phyloP scores from a whole-genome alignment of 2,797 vertebrate genomes.

The Hozukius guyotensis region DNA sequence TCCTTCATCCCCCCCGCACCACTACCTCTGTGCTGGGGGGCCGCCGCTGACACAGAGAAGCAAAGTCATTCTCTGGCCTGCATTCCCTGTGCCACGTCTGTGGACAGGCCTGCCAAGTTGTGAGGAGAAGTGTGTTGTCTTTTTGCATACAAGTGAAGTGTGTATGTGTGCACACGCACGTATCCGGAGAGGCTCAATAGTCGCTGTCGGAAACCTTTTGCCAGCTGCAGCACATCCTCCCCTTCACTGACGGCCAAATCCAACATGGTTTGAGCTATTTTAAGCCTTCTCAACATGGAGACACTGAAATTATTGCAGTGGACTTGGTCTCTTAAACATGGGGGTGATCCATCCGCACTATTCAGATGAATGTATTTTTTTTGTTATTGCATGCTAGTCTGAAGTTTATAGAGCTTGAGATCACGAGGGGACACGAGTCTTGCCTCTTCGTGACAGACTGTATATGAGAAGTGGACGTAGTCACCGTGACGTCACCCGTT shows the following conservation, averaged over 20 bases:
- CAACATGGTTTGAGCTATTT: constrained; percentile 57
- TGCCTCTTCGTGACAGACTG: not conserved
- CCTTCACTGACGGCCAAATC: constrained; percentile 38
- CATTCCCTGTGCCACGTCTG: constrained; percentile 39
- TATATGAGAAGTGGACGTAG: no score
- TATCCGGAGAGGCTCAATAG: constrained; percentile 44
- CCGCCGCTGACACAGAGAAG: constrained; percentile 50
- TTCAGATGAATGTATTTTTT: not conserved
- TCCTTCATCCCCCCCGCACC: constrained; percentile 21
- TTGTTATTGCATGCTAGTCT: not conserved
- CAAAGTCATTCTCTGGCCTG: constrained; percentile 62
- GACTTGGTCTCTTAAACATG: not conserved
- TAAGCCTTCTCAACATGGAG: constrained; percentile 40
- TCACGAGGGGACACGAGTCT: not conserved
- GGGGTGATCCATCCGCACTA: not conserved
- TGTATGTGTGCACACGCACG: constrained; percentile 28
- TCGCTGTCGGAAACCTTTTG: constrained; percentile 57
- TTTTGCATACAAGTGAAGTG: not conserved
- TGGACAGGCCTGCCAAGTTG: constrained; percentile 56
- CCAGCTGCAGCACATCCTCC: constrained; percentile 65
- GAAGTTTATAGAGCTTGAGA: not conserved
- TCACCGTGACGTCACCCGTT: no score
- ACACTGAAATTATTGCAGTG: constrained; percentile 6
- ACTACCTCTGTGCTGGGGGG: constrained; percentile 36
- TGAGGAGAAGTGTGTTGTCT: constrained; percentile 37